Base-by-base conservation (phyloP, 2,113 vertebrate species). In the Sclerurus mexicanus region DNA sequence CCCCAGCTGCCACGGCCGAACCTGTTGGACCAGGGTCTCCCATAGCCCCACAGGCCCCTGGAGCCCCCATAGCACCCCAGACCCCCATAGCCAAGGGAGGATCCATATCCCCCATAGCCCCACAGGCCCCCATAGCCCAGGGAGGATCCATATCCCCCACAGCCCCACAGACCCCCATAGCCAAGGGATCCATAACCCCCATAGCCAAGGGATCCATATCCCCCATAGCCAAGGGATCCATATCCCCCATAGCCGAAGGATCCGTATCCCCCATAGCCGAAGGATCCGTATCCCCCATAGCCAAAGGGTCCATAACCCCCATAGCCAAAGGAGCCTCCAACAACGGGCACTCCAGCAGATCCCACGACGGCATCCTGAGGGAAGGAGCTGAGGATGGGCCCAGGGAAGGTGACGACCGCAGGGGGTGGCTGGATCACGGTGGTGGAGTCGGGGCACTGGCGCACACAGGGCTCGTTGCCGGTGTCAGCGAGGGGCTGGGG, bases 361-460 rank as follows among this genome's bases (percentile, higher is more conserved):
- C 80, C 85, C 75, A 81, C 89, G 7, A 72, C 31, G 1, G 90
- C 33, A 15, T 50, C 44, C 83, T 95, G 91, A 0, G 91, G 94
- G 87, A 93, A 93, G 18, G 56, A 71, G 68, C 87, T 95, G 73
- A 95, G 87, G 78, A 93, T 95, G 94, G 87, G 78, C 6, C 90
- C 83, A 0, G 90, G 94, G 35, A 87, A 20, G 56, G 90, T 95
- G 67, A 93, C 18, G 0, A 74, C 55, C 1, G n/a, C 67, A 0
- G 92, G 10, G 1, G 93, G 89, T 1, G 88, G 93, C 50, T 84
- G 93, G 84, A 94, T 88, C 6, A 88, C 4, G 1, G 24, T 1
- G 0, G 63, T 82, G 19, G 94, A 66, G 50, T 89, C 88, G 3
- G 94, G 85, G 60, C 88, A 91, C 88, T 91, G 94, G 0, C 60